phyloP scores from a whole-genome alignment of 2,113 vertebrate genomes.

The Kryptolebias marmoratus region DNA sequence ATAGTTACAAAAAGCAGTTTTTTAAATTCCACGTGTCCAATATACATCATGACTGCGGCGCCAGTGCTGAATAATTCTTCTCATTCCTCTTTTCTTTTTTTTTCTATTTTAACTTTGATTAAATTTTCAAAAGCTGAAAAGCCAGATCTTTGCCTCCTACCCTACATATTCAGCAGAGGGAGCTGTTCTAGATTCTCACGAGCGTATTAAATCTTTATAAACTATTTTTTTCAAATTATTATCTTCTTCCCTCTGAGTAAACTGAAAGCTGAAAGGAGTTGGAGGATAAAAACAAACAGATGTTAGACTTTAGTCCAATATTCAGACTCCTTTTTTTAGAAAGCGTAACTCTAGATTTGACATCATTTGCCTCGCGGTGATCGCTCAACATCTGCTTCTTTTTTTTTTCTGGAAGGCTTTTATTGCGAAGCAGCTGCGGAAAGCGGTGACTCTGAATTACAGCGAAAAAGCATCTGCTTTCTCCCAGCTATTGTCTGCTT shows the following conservation, averaged over 20 bases:
- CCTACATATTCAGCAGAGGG: not conserved
- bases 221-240: not conserved
- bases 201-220: not conserved
- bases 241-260: not conserved
- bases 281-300: not conserved
- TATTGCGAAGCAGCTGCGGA: constrained; percentile 61
- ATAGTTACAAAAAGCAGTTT: not conserved
- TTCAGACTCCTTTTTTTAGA: not conserved
- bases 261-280: not conserved
- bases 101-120: not conserved
- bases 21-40: not conserved
- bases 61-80: not conserved
- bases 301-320: not conserved
- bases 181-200: not conserved
- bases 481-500: constrained; percentile 49
- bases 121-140: not conserved
- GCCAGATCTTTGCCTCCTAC: not conserved
- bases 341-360: constrained; percentile 1
- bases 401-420: constrained; percentile 48
- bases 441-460: constrained; percentile 52
- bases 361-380: constrained; percentile 21
- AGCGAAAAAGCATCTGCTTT: constrained; percentile 53
- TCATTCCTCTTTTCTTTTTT: not conserved
- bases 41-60: not conserved
- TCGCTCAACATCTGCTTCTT: constrained; percentile 55